Evolutionary conservation across 37 sponge, comb jelly and placozoan genomes (phyloP), one percentile per base, ranked within the genome.

Genomic region (Theonella swinhoei): DNA sequence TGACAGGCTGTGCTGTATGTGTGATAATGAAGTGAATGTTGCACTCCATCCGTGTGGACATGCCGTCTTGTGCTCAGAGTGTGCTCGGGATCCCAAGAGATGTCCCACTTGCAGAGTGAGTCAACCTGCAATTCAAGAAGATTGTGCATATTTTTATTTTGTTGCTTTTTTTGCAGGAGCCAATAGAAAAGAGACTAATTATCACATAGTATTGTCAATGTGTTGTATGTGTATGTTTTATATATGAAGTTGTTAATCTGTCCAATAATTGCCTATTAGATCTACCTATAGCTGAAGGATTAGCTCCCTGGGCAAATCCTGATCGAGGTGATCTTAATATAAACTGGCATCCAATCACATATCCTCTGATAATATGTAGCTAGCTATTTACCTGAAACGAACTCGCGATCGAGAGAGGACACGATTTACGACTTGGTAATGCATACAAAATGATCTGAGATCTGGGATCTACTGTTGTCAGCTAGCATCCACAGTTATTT

Each of bases 61-160:
- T 62, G 62, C 58, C 11, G 76, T 77, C 19, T 47, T 91, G 64
- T 94, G 95, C 38, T 33, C 25, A 11, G 42, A 77, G 41, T 87
- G 88, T 82, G 80, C 76, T 4, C 29, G 61, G 3, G 41, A 70
- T 32, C 74, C 85, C 28, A 90, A 94, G 81, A 94, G 72, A 64
- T 94, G 95, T 78, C 91, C 88, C 34, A 67, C 61, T 40, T 94
- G 95, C 70, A 80, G 83, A 42, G 91, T 87, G 37, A 68, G 84
- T 70, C 11, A 14, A 47, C 11, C 14, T 47, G 54, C 14, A n/a
- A n/a, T n/a, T n/a, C n/a, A n/a, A n/a, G n/a, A n/a, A n/a, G n/a
- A n/a, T n/a, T n/a, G n/a, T n/a, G n/a, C n/a, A n/a, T n/a, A n/a
- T n/a, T n/a, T n/a, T n/a, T n/a, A n/a, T n/a, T n/a, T n/a, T n/a